Evolutionary conservation across 2,888 invertebrate genomes (phyloP).

Genomic region (Elaeidobius kamerunicus): DNA sequence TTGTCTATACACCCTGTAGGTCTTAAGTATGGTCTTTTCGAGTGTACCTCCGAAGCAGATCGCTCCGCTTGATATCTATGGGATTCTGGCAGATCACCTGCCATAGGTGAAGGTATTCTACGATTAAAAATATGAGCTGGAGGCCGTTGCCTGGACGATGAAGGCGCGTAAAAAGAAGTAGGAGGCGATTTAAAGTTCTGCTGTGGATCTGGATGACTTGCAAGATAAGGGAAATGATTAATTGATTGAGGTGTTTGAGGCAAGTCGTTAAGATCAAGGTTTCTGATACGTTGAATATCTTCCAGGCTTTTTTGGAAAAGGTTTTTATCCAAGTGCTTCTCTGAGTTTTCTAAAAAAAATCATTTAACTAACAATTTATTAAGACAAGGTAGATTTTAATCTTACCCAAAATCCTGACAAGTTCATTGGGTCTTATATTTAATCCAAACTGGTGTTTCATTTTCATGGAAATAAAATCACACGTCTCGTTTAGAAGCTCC

Average conservation of each 20-base stretch:
- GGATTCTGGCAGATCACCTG: no score
- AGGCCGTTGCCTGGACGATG: neutral
- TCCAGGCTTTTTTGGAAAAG: conserved; percentile 2
- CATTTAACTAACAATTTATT: neutral
- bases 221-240: neutral
- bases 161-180: neutral
- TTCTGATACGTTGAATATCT: conserved; percentile 10
- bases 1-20: no score
- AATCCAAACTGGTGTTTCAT: conserved; percentile 5
- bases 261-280: conserved; percentile 7
- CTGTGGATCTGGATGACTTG: neutral
- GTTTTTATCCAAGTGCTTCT: neutral
- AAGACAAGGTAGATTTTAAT: neutral
- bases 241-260: neutral
- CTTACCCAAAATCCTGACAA: conserved; percentile 15
- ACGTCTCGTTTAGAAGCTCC: neutral
- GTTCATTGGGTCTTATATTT: neutral
- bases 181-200: neutral
- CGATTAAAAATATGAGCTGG: neutral
- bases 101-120: neutral
- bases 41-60: neutral
- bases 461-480: conserved; percentile 1
- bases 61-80: no score
- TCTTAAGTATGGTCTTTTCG: neutral
- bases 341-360: conserved; percentile 1